A percentile compares a stretch with the other conserved stretches of the same genome.
phyloP scores from a whole-genome alignment of 2,113 vertebrate species.

The Thamnaconus septentrionalis region DNA sequence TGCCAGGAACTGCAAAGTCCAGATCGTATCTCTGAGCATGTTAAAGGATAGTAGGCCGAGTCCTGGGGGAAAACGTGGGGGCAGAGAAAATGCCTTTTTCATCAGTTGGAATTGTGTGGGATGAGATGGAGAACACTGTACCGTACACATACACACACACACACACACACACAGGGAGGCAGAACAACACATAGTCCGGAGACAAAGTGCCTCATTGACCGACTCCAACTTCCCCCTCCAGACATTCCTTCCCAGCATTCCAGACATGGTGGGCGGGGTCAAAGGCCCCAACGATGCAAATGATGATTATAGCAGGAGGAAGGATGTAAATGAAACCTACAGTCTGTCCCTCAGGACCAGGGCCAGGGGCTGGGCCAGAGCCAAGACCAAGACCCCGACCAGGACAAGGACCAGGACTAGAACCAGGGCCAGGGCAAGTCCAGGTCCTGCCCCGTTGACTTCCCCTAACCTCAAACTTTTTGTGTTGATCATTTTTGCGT shows the following conservation, averaged over 20 bases:
- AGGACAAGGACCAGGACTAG: no score
- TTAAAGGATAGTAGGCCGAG: background rate
- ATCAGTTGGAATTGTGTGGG: slow-evolving; percentile 46
- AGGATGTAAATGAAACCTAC: slow-evolving; percentile 29
- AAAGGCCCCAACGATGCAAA: slow-evolving; percentile 39
- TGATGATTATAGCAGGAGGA: slow-evolving; percentile 37
- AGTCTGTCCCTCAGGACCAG: background rate
- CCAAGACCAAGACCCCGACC: no score
- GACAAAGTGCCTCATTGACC: slow-evolving; percentile 58
- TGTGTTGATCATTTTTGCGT: no score
- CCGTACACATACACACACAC: slow-evolving; percentile 10
- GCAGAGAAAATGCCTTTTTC: no score
- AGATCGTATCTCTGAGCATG: background rate
- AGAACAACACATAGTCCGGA: slow-evolving; percentile 33
- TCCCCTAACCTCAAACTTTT: no score
- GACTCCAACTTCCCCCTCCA: slow-evolving; percentile 47
- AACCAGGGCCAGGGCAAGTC: no score
- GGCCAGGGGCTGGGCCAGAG: no score
- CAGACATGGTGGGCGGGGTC: slow-evolving; percentile 50
- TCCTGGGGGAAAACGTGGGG: background rate
- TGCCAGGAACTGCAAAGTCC: background rate
- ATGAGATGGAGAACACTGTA: slow-evolving; percentile 37
- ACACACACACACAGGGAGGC: slow-evolving; percentile 5
- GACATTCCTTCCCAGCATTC: slow-evolving; percentile 68
- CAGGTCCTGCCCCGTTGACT: no score